Percentiles rank a stretch among this genome's conserved stretches.
phyloP scores from a whole-genome alignment of 2,888 invertebrate genomes.

The Aleiodes alternator region DNA sequence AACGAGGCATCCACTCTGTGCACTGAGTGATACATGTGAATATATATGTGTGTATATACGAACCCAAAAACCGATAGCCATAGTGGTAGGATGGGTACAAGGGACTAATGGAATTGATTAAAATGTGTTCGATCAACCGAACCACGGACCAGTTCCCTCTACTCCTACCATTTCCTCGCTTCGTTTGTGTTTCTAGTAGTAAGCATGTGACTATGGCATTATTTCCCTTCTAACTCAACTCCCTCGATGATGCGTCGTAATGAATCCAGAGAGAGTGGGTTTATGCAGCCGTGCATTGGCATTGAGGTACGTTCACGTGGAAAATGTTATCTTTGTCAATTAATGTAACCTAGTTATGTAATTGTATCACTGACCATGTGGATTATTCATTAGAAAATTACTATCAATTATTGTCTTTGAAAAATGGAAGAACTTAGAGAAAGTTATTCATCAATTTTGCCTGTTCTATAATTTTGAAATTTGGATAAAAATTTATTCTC shows the following conservation, averaged over 20 bases:
- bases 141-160: constrained; percentile 62
- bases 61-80: constrained; percentile 34
- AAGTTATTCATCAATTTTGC: too few species aligned
- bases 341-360: constrained; percentile 73
- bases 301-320: constrained; percentile 70
- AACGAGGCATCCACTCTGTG: constrained; percentile 25
- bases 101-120: constrained; percentile 75
- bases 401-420: background rate
- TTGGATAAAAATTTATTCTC: too few species aligned
- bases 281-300: constrained; percentile 70
- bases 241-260: constrained; percentile 45
- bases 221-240: constrained; percentile 52
- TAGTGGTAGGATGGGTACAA: constrained; percentile 58
- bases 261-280: constrained; percentile 9
- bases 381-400: too few species aligned
- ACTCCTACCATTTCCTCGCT: constrained; percentile 51
- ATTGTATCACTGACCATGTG: constrained; percentile 35
- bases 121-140: constrained; percentile 74
- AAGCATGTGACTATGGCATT: constrained; percentile 32
- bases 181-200: constrained; percentile 17
- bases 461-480: too few species aligned
- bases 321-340: constrained; percentile 74
- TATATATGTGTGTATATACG: constrained; percentile 39
- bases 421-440: constrained; percentile 66
- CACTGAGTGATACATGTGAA: background rate